These are phyloP conservation scores for Nemotelus pantherinus DNA, from an alignment of 2,888 invertebrate species.

Conservation along the genomic window DNA sequence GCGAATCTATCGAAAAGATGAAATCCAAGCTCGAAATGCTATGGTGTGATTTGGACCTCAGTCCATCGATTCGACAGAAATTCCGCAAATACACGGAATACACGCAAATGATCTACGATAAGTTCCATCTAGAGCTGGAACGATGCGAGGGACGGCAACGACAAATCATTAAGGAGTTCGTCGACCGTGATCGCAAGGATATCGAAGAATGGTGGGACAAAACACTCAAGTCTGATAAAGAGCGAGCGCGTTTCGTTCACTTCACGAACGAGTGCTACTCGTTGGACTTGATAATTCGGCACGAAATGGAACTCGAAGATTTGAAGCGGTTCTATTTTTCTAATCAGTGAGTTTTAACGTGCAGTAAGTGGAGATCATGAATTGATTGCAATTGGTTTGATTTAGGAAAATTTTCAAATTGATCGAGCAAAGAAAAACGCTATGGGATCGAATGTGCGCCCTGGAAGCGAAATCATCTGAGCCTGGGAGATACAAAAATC, in stretches of 20 bases:
- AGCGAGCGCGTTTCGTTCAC: slow-evolving; percentile 72
- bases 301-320: slow-evolving; percentile 80
- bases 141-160: slow-evolving; percentile 79
- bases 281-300: slow-evolving; percentile 81
- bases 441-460: slow-evolving; percentile 81
- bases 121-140: slow-evolving; percentile 72
- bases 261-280: slow-evolving; percentile 76
- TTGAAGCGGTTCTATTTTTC: slow-evolving; percentile 73
- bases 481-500: slow-evolving; percentile 84
- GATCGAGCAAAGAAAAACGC: slow-evolving; percentile 72
- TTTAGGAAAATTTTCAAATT: slow-evolving; percentile 72
- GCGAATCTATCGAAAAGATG: slow-evolving; percentile 69
- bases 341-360: slow-evolving; percentile 68
- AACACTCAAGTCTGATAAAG: slow-evolving; percentile 73
- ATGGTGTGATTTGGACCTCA: slow-evolving; percentile 80
- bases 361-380: not conserved
- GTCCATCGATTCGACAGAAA: slow-evolving; percentile 70
- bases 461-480: slow-evolving; percentile 81
- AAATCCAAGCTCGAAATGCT: slow-evolving; percentile 72
- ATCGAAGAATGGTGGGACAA: slow-evolving; percentile 80
- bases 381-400: not conserved
- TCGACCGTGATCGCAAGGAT: slow-evolving; percentile 72
- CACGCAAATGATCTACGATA: slow-evolving; percentile 58
- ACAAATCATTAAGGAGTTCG: slow-evolving; percentile 75
- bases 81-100: slow-evolving; percentile 67